A percentile compares a stretch with the other conserved stretches of the same genome.
Conservation (phyloP, 1,140 invertebrate genomes). For the Orius insidiosus region DNA sequence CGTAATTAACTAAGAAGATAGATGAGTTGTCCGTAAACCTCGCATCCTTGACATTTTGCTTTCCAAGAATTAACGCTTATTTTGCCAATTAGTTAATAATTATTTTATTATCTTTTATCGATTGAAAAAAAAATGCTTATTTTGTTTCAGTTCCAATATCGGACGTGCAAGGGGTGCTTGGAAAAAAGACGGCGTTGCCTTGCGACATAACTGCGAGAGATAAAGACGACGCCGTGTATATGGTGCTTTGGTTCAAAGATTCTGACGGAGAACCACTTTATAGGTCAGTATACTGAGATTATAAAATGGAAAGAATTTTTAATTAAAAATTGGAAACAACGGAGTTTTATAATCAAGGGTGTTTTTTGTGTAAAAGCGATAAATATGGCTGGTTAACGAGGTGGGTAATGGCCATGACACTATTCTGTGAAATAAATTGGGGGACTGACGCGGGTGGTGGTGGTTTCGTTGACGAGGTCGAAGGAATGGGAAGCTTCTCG, state of each 20-base stretch:
- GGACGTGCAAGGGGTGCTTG: constrained; percentile 59
- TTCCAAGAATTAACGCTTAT: background rate
- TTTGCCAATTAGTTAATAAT: background rate
- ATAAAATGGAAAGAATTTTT: background rate
- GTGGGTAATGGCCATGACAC: too few relatives aligned
- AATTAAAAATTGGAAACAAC: too few relatives aligned
- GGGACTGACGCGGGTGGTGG: too few relatives aligned
- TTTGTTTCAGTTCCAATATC: constrained; percentile 49
- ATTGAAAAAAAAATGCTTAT: constrained; percentile 4
- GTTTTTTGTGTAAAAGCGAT: too few relatives aligned
- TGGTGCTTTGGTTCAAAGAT: constrained; percentile 78
- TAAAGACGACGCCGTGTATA: constrained; percentile 58
- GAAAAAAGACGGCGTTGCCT: constrained; percentile 54
- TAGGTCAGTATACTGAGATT: constrained; percentile 37
- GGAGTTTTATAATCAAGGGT: too few relatives aligned
- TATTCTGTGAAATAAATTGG: too few relatives aligned
- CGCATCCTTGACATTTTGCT: background rate
- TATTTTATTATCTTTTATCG: background rate
- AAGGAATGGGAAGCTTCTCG: too few relatives aligned
- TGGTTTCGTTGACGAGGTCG: too few relatives aligned
- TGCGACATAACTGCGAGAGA: constrained; percentile 64
- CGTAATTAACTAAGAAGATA: constrained; percentile 9
- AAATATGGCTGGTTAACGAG: too few relatives aligned
- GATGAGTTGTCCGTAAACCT: background rate
- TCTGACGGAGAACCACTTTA: constrained; percentile 66